These are phyloP conservation scores for Tragelaphus buxtoni DNA, from an alignment of 2,113 vertebrate genomes.

Conservation along the genomic window DNA sequence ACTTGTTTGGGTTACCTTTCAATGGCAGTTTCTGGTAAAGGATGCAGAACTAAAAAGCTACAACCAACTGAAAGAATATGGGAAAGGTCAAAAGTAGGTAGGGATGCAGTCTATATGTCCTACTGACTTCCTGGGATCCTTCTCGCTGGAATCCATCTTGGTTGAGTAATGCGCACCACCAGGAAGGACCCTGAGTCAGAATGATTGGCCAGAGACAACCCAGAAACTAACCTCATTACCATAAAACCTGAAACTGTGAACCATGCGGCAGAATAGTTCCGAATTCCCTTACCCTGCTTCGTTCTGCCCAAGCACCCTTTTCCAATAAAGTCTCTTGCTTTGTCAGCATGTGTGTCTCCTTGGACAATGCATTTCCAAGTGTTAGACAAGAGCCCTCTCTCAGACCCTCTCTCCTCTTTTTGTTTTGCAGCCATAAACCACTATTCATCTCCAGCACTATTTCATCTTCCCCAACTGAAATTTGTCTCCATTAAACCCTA, in stretches of 20 bases:
- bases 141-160: accelerated
- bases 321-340: background rate
- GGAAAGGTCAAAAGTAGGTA: background rate
- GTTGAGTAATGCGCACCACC: background rate
- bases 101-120: background rate
- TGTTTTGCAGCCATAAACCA: background rate
- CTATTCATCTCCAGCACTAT: background rate
- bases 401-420: background rate
- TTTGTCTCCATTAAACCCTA: background rate
- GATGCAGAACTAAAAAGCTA: background rate
- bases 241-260: background rate
- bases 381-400: background rate
- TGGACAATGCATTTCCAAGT: background rate
- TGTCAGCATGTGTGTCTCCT: background rate
- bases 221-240: background rate
- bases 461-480: background rate
- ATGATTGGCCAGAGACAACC: background rate
- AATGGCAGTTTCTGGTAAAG: background rate
- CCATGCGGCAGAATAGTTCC: background rate
- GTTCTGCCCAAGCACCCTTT: background rate
- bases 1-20: background rate
- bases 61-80: background rate
- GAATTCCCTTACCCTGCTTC: background rate
- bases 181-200: background rate
- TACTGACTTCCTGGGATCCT: background rate